Conservation (phyloP, 2,797 vertebrate species). For the Danio albolineatus region DNA sequence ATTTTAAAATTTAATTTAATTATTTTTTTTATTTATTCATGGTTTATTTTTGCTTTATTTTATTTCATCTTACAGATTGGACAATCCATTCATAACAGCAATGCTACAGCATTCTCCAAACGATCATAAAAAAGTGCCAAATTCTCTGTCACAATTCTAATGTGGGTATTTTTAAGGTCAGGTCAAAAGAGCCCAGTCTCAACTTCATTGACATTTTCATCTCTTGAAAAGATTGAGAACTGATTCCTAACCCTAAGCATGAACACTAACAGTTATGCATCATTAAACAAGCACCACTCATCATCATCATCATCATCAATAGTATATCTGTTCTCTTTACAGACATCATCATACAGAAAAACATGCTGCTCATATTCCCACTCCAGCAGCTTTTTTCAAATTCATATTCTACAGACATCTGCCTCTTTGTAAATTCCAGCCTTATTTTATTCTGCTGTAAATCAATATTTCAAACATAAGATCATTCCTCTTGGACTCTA, state of each 20-base stretch:
- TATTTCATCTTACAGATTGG: no score
- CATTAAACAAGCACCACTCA: background rate
- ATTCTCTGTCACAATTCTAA: background rate
- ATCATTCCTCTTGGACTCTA: background rate
- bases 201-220: background rate
- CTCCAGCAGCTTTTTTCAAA: background rate
- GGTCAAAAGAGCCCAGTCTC: conserved; percentile 7
- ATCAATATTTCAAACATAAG: background rate
- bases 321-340: background rate
- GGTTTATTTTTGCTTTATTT: no score
- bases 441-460: background rate
- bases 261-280: background rate
- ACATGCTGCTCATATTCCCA: background rate
- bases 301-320: background rate
- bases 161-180: conserved; percentile 8
- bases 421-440: background rate
- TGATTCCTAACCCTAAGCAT: background rate
- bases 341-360: background rate
- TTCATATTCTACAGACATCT: background rate
- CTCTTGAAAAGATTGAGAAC: background rate
- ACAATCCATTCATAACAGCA: no score
- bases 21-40: no score
- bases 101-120: no score
- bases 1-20: no score
- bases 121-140: background rate